Conservation (phyloP, 2,888 invertebrate genomes). For the Argyresthia goedartella region DNA sequence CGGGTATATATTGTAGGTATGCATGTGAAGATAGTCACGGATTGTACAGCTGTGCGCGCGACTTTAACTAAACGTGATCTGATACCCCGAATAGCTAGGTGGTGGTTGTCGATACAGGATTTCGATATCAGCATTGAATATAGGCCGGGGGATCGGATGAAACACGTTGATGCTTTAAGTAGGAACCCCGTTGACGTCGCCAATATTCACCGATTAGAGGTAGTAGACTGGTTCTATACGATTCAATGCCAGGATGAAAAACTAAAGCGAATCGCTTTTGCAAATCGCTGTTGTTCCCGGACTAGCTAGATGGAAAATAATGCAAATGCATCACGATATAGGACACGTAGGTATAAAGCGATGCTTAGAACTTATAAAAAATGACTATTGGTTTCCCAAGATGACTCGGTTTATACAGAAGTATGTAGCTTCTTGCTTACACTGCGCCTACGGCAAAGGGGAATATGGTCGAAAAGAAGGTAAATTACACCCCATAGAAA, state of each 20-base stretch:
- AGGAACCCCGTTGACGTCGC: not conserved
- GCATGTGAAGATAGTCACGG: not conserved
- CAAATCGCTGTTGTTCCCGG: conserved; percentile 20
- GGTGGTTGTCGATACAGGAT: conserved; percentile 3
- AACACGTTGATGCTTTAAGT: conserved; percentile 3
- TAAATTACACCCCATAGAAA: conserved; percentile 15
- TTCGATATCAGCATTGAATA: conserved; percentile 1
- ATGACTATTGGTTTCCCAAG: conserved; percentile 23
- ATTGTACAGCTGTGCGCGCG: not conserved
- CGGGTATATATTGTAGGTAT: conserved; percentile 21
- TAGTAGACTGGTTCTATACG: conserved; percentile 16
- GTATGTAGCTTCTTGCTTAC: conserved; percentile 19
- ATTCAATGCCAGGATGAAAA: not conserved
- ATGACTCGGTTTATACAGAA: conserved; percentile 19
- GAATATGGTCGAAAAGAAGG: conserved; percentile 14
- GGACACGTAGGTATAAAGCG: conserved; percentile 21
- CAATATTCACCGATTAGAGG: not conserved
- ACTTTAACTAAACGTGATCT: not conserved
- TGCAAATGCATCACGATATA: conserved; percentile 26
- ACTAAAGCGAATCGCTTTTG: conserved; percentile 9
- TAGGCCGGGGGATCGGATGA: conserved; percentile 1
- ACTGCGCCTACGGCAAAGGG: conserved; percentile 25
- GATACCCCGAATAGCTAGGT: conserved; percentile 1
- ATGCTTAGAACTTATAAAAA: conserved; percentile 20
- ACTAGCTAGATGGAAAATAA: conserved; percentile 21